These are phyloP conservation scores for Gymnocephalus cernua DNA, from an alignment of 2,113 vertebrate genomes.

Conservation along the genomic window DNA sequence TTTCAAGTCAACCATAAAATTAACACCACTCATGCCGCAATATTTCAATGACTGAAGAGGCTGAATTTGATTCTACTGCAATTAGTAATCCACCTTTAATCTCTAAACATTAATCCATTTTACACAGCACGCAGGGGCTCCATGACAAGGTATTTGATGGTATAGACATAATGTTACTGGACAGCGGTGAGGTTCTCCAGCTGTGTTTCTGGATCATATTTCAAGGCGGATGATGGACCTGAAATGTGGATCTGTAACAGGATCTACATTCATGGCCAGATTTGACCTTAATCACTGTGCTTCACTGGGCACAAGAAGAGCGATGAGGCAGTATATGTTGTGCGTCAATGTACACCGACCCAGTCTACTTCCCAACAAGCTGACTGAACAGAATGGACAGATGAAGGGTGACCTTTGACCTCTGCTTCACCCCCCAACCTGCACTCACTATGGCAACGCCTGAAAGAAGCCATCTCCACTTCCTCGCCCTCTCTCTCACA, in stretches of 20 bases:
- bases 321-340: slow-evolving; percentile 18
- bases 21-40: background rate
- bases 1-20: background rate
- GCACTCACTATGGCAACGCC: slow-evolving; percentile 50
- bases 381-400: slow-evolving; percentile 62
- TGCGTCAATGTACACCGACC: slow-evolving; percentile 11
- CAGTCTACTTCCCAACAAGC: slow-evolving; percentile 42
- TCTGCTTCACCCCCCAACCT: slow-evolving; percentile 35
- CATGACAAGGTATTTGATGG: slow-evolving; percentile 1
- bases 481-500: slow-evolving; percentile 32
- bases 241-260: slow-evolving; percentile 48
- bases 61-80: background rate
- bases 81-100: slow-evolving; percentile 43
- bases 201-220: slow-evolving; percentile 56
- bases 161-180: slow-evolving; percentile 34
- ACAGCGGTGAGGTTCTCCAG: slow-evolving; percentile 41
- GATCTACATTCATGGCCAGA: slow-evolving; percentile 52
- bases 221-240: slow-evolving; percentile 27
- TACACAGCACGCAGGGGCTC: background rate
- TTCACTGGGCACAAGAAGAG: slow-evolving; percentile 4
- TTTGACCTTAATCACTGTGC: slow-evolving; percentile 63
- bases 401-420: slow-evolving; percentile 55
- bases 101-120: slow-evolving; percentile 39
- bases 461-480: slow-evolving; percentile 52
- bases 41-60: background rate